phyloP scores from a whole-genome alignment of 2,888 invertebrate species.

The Thumatha senex region DNA sequence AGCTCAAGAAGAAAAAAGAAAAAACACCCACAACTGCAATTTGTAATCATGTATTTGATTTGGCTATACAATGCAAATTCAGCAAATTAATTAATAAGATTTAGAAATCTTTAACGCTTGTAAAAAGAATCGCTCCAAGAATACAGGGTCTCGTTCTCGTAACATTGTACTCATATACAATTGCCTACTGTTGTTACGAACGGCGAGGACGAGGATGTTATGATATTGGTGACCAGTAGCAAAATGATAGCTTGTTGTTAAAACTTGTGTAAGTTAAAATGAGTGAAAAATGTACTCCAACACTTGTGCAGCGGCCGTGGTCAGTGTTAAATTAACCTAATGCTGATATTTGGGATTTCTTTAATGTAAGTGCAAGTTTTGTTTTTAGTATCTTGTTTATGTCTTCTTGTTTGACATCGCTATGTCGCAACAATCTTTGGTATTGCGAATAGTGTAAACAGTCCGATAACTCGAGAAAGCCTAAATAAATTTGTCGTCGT shows the following conservation, averaged over 20 bases:
- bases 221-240: conserved; percentile 12
- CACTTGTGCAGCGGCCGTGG: conserved; percentile 2
- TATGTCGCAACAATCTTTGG: not conserved
- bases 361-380: conserved; percentile 19
- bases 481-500: not conserved
- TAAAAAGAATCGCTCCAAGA: no score
- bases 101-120: no score
- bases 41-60: no score
- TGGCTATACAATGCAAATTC: no score
- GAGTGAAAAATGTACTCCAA: conserved; percentile 22
- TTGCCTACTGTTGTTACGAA: conserved; percentile 9
- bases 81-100: no score
- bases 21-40: no score
- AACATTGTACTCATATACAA: no score
- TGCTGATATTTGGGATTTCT: conserved; percentile 12
- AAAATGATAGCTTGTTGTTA: conserved; percentile 2
- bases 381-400: not conserved
- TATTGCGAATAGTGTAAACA: conserved; percentile 2
- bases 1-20: no score
- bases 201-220: conserved; percentile 8
- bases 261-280: conserved; percentile 16
- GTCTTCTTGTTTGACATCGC: no score
- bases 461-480: conserved; percentile 8
- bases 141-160: not conserved
- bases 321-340: no score